phyloP scores from a whole-genome alignment of 2,888 invertebrate genomes.

The Emmelina monodactyla region DNA sequence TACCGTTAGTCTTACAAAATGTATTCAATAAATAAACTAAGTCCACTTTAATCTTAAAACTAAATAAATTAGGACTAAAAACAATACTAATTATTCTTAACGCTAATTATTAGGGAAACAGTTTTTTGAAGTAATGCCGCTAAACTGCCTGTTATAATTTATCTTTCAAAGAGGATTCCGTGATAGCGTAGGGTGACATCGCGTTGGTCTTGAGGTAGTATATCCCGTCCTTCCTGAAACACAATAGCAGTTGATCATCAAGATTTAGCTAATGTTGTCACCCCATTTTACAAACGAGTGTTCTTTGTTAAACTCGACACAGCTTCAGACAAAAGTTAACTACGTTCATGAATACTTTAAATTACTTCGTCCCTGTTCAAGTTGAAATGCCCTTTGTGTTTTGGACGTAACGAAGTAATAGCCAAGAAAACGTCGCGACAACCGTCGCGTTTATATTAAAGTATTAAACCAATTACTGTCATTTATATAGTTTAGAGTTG shows the following conservation, averaged over 20 bases:
- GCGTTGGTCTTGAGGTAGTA: constrained; percentile 63
- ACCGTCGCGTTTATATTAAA: too few species aligned
- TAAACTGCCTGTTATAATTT: too few species aligned
- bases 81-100: too few species aligned
- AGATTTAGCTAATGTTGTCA: constrained; percentile 34
- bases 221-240: constrained; percentile 62
- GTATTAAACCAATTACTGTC: too few species aligned
- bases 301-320: constrained; percentile 42
- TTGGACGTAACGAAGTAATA: neutral
- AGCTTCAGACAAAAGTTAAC: constrained; percentile 25
- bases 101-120: too few species aligned
- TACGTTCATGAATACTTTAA: constrained; percentile 30
- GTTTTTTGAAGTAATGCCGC: too few species aligned
- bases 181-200: constrained; percentile 57
- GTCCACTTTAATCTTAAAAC: too few species aligned
- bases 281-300: constrained; percentile 29
- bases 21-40: too few species aligned
- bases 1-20: too few species aligned
- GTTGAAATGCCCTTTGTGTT: neutral
- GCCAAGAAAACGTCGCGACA: neutral
- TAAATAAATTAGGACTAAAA: too few species aligned
- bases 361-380: constrained; percentile 25
- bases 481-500: too few species aligned
- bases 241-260: constrained; percentile 35
- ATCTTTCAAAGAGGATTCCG: too few species aligned